These are phyloP conservation scores for Huso huso DNA, from an alignment of 2,797 vertebrate species.

Conservation along the genomic window DNA sequence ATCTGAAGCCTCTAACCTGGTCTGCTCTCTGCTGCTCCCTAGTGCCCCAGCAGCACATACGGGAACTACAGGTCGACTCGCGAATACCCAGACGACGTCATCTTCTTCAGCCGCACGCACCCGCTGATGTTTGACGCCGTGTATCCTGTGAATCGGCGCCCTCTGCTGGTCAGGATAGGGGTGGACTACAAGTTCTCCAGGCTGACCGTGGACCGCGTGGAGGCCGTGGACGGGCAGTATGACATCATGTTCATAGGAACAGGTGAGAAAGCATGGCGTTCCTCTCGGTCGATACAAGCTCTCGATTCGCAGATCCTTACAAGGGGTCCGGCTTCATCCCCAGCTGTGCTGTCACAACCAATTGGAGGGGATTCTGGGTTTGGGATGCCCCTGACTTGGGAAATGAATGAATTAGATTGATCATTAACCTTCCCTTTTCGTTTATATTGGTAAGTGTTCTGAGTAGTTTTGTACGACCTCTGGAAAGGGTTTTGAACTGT, in stretches of 20 bases:
- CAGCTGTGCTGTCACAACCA: too few relatives aligned
- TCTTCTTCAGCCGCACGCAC: constrained; percentile 73
- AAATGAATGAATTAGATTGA: too few relatives aligned
- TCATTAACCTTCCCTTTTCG: too few relatives aligned
- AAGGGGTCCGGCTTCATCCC: too few relatives aligned
- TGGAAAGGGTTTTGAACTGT: too few relatives aligned
- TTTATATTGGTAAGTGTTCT: too few relatives aligned
- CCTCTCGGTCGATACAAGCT: too few relatives aligned
- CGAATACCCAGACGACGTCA: constrained; percentile 72
- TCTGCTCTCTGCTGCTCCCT: constrained; percentile 3
- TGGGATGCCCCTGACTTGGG: too few relatives aligned
- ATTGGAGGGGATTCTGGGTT: too few relatives aligned
- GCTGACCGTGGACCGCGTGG: constrained; percentile 65
- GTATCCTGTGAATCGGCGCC: constrained; percentile 55
- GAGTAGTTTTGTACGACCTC: too few relatives aligned
- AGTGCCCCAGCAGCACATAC: constrained; percentile 74
- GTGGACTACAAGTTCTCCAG: constrained; percentile 66
- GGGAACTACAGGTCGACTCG: constrained; percentile 67
- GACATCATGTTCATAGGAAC: constrained; percentile 70
- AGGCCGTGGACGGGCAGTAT: constrained; percentile 64
- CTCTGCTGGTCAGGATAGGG: constrained; percentile 65
- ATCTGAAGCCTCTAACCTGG: neutral
- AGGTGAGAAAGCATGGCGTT: constrained; percentile 31
- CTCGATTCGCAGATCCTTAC: too few relatives aligned
- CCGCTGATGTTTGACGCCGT: constrained; percentile 58